These are phyloP conservation scores for Hypsibius dujardini DNA, from an alignment of 1,140 invertebrate species.

Conservation along the genomic window DNA sequence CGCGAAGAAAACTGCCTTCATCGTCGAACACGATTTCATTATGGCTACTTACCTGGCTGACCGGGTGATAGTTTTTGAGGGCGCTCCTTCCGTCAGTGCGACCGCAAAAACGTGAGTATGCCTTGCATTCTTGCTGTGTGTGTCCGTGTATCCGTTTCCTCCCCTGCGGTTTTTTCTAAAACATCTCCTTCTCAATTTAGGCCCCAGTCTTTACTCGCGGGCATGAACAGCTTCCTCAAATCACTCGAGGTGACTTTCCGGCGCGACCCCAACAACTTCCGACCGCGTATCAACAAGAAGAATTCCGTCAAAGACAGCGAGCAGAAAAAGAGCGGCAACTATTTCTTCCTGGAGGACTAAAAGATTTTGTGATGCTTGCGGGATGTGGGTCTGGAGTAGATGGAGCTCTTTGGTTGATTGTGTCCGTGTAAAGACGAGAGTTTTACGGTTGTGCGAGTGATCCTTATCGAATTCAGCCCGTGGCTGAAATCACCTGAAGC, in stretches of 20 bases:
- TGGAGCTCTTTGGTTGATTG: too few relatives aligned
- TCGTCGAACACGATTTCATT: conserved; percentile 99
- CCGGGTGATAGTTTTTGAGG: conserved; percentile 95
- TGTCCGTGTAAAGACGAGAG: too few relatives aligned
- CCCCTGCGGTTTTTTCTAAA: too few relatives aligned
- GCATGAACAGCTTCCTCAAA: conserved; percentile 95
- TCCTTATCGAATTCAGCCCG: too few relatives aligned
- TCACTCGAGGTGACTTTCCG: conserved; percentile 94
- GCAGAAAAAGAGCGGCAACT: conserved; percentile 89
- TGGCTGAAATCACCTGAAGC: too few relatives aligned
- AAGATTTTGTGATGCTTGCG: not conserved
- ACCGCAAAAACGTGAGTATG: conserved; percentile 52
- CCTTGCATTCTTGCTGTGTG: not conserved
- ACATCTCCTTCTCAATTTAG: conserved; percentile 27
- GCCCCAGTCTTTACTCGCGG: conserved; percentile 80
- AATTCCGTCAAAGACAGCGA: conserved; percentile 93
- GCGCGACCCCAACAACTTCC: conserved; percentile 92
- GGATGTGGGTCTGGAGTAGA: too few relatives aligned
- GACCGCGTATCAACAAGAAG: conserved; percentile 92
- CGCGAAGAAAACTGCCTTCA: conserved; percentile 96
- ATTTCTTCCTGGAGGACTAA: conserved; percentile 94
- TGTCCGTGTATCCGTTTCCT: conserved; percentile 20
- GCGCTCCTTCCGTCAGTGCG: conserved; percentile 66
- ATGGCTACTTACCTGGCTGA: conserved; percentile 99
- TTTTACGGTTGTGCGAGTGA: too few relatives aligned